Percentiles rank a stretch among this genome's conserved stretches.
These are phyloP conservation scores for Pterostichus niger DNA, from an alignment of 2,888 invertebrate genomes.

Conservation along the genomic window DNA sequence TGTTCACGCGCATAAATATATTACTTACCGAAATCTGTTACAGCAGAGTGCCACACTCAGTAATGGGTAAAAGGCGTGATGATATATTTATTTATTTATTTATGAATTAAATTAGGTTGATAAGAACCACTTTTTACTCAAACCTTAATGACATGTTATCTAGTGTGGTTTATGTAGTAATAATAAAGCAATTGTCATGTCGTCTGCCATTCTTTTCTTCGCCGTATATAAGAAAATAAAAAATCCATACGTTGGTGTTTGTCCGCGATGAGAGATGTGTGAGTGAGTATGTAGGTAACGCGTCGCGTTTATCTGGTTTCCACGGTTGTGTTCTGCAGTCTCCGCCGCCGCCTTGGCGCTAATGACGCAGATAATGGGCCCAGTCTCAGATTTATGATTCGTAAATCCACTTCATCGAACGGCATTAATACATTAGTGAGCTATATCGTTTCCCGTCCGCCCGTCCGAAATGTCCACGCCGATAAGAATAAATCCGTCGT, in stretches of 20 bases:
- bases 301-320: constrained; percentile 24
- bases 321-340: constrained; percentile 1
- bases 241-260: background rate
- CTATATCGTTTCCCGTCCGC: constrained; percentile 30
- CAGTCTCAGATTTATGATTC: constrained; percentile 53
- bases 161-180: no score
- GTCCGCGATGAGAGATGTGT: background rate
- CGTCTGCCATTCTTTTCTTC: no score
- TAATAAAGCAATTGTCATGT: no score
- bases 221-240: background rate
- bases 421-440: constrained; percentile 19
- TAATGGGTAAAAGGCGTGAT: no score
- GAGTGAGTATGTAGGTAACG: constrained; percentile 9
- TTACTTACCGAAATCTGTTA: no score
- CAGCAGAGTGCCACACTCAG: no score
- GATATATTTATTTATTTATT: no score
- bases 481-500: constrained; percentile 20
- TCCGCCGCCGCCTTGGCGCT: constrained; percentile 11
- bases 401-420: constrained; percentile 50
- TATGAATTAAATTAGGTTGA: no score
- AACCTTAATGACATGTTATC: no score
- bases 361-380: constrained; percentile 55
- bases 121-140: no score
- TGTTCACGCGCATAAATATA: no score
- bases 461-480: constrained; percentile 27